phyloP scores from a whole-genome alignment of 35 echinoderm and acorn worm species.

The Ophiothrix spiculata region DNA sequence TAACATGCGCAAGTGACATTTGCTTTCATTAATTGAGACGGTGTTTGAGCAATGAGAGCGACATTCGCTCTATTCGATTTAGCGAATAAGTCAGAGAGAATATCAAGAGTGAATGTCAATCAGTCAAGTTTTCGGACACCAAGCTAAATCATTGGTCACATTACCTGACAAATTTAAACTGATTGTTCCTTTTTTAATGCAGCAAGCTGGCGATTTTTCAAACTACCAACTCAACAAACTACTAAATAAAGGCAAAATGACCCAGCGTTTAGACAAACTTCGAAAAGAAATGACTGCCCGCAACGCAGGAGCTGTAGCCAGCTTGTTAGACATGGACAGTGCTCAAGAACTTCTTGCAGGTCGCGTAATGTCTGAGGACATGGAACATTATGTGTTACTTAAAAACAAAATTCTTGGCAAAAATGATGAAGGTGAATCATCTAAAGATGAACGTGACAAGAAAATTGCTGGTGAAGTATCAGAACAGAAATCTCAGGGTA shows the following conservation, averaged over 20 bases:
- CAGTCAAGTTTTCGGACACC: too few species aligned
- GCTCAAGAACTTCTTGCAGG: conserved; percentile 66
- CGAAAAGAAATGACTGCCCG: conserved; percentile 80
- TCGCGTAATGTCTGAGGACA: conserved; percentile 81
- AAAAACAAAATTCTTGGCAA: conserved; percentile 25
- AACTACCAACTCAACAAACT: conserved; percentile 75
- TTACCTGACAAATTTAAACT: neutral
- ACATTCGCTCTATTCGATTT: too few species aligned
- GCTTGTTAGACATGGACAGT: conserved; percentile 64
- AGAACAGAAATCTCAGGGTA: neutral
- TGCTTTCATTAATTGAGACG: too few species aligned
- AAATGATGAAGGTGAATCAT: conserved; percentile 19
- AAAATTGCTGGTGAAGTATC: neutral
- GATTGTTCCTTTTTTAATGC: neutral
- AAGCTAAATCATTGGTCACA: neutral
- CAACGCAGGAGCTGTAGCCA: conserved; percentile 64
- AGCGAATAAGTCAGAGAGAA: too few species aligned
- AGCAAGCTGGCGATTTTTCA: conserved; percentile 93
- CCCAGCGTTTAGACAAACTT: conserved; percentile 67
- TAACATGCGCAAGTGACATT: too few species aligned
- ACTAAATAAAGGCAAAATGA: conserved; percentile 89
- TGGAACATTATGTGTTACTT: conserved; percentile 82
- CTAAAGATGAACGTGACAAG: neutral
- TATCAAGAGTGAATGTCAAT: too few species aligned
- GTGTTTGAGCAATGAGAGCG: too few species aligned